A percentile compares a stretch with the other conserved stretches of the same genome.
Conservation (phyloP, 2,113 vertebrate species). For the chimpanzee (Pan troglodytes) region NHGRI_mPanTro3-v2.1_pri NC_072404.2:40708001-40708500, state of each 20-base stretch:
- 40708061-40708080: constrained; percentile 66
- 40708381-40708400: constrained; percentile 51
- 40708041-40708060: constrained; percentile 67
- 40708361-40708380: constrained; percentile 47
- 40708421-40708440: constrained; percentile 26
- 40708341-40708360: constrained; percentile 70
- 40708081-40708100: constrained; percentile 49
- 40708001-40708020: constrained; percentile 23
- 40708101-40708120: constrained; percentile 57
- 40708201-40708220: constrained; percentile 37
- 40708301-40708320: constrained; percentile 71
- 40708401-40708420: constrained; percentile 34
- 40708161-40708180: constrained; percentile 23
- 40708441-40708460: neutral
- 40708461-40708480: neutral
- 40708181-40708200: neutral
- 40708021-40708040: constrained; percentile 58
- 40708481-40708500: neutral
- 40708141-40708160: constrained; percentile 54
- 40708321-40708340: constrained; percentile 73
- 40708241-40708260: constrained; percentile 66
- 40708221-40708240: constrained; percentile 50
- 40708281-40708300: constrained; percentile 64
- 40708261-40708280: constrained; percentile 56
- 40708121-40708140: constrained; percentile 59